phyloP scores from a whole-genome alignment of 2,113 vertebrate genomes.

The Rhombomys opimus region DNA sequence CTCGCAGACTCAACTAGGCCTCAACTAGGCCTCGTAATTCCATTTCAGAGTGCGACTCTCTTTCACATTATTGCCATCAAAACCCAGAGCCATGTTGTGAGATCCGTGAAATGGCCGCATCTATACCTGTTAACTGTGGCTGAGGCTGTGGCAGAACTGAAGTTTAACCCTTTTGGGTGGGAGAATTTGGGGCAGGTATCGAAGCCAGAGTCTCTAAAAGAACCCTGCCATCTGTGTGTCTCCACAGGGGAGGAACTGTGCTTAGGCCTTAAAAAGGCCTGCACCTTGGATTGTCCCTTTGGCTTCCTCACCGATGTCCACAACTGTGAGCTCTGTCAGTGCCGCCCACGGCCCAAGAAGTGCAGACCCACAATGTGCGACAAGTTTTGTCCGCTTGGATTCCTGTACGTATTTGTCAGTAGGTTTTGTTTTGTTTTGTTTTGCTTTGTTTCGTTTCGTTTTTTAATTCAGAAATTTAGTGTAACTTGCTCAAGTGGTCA shows the following conservation, averaged over 20 bases:
- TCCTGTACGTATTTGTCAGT: constrained; percentile 89
- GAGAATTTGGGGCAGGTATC: background rate
- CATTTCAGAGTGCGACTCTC: background rate
- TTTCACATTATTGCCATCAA: background rate
- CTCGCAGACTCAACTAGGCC: background rate
- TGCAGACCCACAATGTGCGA: constrained; percentile 92
- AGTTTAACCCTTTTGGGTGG: no score
- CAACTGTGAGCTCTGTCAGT: constrained; percentile 92
- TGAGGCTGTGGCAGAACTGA: background rate
- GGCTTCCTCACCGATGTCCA: constrained; percentile 91
- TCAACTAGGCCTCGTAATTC: background rate
- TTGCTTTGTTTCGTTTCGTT: background rate
- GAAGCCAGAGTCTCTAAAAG: rapidly evolving
- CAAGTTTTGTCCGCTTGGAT: constrained; percentile 93
- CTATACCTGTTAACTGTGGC: rapidly evolving
- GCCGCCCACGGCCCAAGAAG: constrained; percentile 91
- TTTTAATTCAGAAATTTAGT: background rate
- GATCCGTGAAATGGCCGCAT: background rate
- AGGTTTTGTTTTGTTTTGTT: background rate
- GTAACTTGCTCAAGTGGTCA: rapidly evolving
- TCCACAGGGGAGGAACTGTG: constrained; percentile 92
- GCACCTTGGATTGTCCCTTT: constrained; percentile 90
- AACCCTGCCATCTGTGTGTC: background rate
- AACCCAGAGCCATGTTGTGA: background rate
- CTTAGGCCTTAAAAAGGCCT: constrained; percentile 86